These are phyloP conservation scores for Rhincodon typus DNA, from an alignment of 2,797 vertebrate species.

Conservation along the genomic window DNA sequence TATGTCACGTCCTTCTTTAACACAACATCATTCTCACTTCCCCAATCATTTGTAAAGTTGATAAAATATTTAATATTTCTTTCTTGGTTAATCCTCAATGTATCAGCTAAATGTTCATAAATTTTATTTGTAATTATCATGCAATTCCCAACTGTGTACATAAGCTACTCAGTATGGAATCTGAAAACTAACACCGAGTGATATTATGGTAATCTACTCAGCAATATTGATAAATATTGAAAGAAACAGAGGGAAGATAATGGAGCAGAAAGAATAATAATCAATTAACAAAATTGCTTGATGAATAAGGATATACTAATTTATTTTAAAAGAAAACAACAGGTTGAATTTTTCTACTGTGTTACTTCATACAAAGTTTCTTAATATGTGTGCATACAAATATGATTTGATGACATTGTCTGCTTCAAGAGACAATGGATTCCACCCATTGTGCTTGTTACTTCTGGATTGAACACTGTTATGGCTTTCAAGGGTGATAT, in stretches of 20 bases:
- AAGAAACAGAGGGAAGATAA: neutral
- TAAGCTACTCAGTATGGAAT: conserved; percentile 29
- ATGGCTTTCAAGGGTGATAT: too few relatives aligned
- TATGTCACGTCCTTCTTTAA: neutral
- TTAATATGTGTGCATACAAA: too few relatives aligned
- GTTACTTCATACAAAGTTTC: too few relatives aligned
- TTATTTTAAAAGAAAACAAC: neutral
- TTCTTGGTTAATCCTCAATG: neutral
- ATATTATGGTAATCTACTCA: conserved; percentile 18
- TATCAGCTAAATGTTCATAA: neutral
- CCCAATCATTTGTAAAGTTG: too few relatives aligned
- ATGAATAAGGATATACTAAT: neutral
- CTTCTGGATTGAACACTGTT: too few relatives aligned
- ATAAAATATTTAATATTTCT: conserved; percentile 11
- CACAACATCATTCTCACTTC: neutral
- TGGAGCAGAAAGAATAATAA: neutral
- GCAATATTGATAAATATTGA: conserved; percentile 31
- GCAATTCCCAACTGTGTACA: conserved; percentile 29
- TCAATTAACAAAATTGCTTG: neutral
- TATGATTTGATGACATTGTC: too few relatives aligned
- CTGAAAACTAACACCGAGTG: conserved; percentile 6
- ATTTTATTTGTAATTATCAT: conserved; percentile 27
- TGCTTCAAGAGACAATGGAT: too few relatives aligned
- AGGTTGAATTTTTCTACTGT: neutral
- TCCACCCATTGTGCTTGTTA: too few relatives aligned